These are phyloP conservation scores for Anarhynchus alexandrinus DNA, from an alignment of 2,113 vertebrate species.

Conservation along the genomic window DNA sequence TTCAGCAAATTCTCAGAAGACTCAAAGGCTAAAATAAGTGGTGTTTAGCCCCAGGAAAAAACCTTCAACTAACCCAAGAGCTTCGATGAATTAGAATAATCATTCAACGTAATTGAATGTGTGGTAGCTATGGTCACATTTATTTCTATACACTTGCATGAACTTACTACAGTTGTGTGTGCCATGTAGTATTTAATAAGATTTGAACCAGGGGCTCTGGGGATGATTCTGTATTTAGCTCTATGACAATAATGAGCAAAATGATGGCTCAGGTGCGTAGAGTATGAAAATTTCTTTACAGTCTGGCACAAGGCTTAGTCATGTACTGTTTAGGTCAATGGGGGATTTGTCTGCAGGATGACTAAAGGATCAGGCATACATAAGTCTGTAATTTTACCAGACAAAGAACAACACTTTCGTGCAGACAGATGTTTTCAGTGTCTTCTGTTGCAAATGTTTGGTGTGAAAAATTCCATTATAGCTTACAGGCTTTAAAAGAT, in stretches of 20 bases:
- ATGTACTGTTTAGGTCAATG: background rate
- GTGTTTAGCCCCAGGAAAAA: background rate
- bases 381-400: conserved; percentile 1
- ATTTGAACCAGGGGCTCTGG: background rate
- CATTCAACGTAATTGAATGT: background rate
- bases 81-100: background rate
- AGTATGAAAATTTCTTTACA: background rate
- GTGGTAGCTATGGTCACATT: background rate
- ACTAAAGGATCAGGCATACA: background rate
- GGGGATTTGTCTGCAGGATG: background rate
- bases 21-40: background rate
- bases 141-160: background rate
- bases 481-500: conserved; percentile 43
- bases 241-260: background rate
- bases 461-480: conserved; percentile 21
- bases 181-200: background rate
- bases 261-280: background rate
- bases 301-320: background rate
- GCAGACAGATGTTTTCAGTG: background rate
- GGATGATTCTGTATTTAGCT: background rate
- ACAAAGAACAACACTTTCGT: background rate
- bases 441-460: background rate
- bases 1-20: background rate
- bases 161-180: background rate
- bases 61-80: background rate